These are phyloP conservation scores for Tipula vernalis DNA, from an alignment of 2,888 invertebrate genomes.

Conservation along the genomic window DNA sequence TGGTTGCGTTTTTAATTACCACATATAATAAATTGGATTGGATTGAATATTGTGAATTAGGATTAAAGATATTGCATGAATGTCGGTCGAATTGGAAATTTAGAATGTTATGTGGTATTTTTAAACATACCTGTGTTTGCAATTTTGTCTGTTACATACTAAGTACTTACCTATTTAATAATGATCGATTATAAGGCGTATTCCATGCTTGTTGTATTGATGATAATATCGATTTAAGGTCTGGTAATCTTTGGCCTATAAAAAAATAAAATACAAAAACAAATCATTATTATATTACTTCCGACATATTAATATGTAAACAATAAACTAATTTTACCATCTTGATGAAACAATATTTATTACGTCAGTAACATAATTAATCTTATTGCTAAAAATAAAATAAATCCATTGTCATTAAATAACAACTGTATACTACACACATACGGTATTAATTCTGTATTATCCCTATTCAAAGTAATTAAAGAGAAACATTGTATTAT, in stretches of 20 bases:
- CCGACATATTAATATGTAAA: neutral
- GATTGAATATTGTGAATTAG: too few relatives aligned
- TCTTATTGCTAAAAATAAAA: neutral
- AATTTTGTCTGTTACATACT: neutral
- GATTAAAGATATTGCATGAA: too few relatives aligned
- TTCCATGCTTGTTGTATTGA: constrained; percentile 20
- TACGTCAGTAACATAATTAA: neutral
- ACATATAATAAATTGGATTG: too few relatives aligned
- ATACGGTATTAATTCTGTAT: neutral
- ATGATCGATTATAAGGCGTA: constrained; percentile 16
- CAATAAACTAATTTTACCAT: neutral
- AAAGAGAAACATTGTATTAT: neutral
- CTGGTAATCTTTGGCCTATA: constrained; percentile 18
- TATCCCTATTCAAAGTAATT: neutral
- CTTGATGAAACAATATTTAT: neutral
- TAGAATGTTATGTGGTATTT: too few relatives aligned
- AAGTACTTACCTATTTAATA: neutral
- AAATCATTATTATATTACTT: neutral
- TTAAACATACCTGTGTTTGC: too few relatives aligned
- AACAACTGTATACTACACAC: too few relatives aligned
- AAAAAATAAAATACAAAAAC: neutral
- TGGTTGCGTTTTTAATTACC: too few relatives aligned
- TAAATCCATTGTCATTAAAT: neutral
- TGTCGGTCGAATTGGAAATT: too few relatives aligned
- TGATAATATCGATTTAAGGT: constrained; percentile 19